These are phyloP conservation scores for Pseudococcus viburni DNA, from an alignment of 2,888 invertebrate genomes.

Conservation along the genomic window DNA sequence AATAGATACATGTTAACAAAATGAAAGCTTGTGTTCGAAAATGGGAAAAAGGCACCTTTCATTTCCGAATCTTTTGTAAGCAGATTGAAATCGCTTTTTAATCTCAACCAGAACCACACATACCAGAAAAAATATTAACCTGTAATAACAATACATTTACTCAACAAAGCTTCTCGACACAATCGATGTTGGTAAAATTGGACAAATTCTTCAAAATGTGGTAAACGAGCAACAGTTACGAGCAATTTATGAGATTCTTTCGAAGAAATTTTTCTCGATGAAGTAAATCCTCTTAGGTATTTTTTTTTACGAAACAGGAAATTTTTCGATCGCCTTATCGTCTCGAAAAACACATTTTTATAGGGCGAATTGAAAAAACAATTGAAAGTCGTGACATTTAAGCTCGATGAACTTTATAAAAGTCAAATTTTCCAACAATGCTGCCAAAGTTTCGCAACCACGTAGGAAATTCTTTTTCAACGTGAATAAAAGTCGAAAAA, in stretches of 20 bases:
- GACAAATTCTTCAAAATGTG: neutral
- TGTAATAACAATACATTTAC: neutral
- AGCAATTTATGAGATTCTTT: neutral
- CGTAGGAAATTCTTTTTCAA: neutral
- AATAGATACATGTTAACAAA: too few species aligned
- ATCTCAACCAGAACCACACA: too few species aligned
- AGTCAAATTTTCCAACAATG: neutral
- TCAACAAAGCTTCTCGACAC: neutral
- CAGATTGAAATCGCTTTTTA: too few species aligned
- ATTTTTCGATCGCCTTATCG: neutral
- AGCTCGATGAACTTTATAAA: constrained; percentile 35
- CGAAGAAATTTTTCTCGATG: neutral
- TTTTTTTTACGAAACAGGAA: neutral
- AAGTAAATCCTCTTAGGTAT: neutral
- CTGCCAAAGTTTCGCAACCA: neutral
- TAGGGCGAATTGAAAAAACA: neutral
- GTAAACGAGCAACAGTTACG: neutral
- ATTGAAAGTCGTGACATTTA: constrained; percentile 4
- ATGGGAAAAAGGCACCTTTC: too few species aligned
- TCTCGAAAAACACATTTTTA: constrained; percentile 7
- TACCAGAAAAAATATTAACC: too few species aligned
- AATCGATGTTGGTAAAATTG: neutral
- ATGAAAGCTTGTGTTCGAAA: too few species aligned
- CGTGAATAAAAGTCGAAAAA: neutral
- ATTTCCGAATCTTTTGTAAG: too few species aligned